phyloP scores from a whole-genome alignment of 2,888 invertebrate genomes.

The Leuctra nigra region DNA sequence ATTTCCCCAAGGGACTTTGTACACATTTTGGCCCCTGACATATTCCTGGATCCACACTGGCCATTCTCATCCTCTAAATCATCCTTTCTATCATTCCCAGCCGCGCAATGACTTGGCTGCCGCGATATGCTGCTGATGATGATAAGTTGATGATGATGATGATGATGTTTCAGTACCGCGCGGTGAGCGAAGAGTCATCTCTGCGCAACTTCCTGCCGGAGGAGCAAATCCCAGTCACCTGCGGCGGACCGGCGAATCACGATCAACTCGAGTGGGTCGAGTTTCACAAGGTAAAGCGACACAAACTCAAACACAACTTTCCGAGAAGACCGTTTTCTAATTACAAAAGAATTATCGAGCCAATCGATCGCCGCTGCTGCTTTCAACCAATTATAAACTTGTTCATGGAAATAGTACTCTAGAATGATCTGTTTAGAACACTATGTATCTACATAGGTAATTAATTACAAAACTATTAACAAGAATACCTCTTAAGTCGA shows the following conservation, averaged over 20 bases:
- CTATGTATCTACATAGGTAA: too few relatives aligned
- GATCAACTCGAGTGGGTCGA: constrained; percentile 68
- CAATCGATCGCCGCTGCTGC: not conserved
- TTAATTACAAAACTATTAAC: too few relatives aligned
- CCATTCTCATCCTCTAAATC: too few relatives aligned
- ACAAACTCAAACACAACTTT: not conserved
- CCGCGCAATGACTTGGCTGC: not conserved
- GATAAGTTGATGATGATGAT: too few relatives aligned
- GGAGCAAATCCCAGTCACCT: constrained; percentile 46
- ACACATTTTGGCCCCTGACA: too few relatives aligned
- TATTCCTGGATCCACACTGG: too few relatives aligned
- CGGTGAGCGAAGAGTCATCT: constrained; percentile 43
- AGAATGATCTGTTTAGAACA: too few relatives aligned
- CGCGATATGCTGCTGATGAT: constrained; percentile 3
- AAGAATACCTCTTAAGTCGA: too few relatives aligned
- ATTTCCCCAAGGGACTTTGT: too few relatives aligned
- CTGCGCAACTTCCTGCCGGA: constrained; percentile 44
- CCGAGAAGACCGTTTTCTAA: not conserved
- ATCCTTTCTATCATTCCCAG: too few relatives aligned
- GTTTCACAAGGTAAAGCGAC: constrained; percentile 56
- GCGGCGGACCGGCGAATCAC: constrained; percentile 56
- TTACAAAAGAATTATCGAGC: not conserved
- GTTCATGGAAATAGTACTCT: not conserved
- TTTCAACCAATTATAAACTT: constrained; percentile 11
- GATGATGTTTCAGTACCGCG: constrained; percentile 47